Evolutionary conservation across 2,888 invertebrate genomes (phyloP).

Genomic region (Epinotia nisella): DNA sequence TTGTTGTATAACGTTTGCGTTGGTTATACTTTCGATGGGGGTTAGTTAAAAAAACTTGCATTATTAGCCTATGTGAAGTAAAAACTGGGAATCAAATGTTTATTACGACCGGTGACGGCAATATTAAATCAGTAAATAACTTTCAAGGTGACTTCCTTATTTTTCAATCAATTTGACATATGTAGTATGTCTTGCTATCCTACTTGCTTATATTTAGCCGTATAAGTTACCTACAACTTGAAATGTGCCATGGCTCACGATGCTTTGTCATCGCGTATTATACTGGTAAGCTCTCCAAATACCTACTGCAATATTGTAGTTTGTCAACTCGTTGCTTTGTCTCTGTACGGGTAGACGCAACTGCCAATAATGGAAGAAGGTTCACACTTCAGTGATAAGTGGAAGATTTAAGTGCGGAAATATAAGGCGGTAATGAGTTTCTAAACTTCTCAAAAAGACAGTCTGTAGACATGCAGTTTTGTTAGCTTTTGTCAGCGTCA

Average conservation of each 20-base stretch:
- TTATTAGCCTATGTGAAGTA: no score
- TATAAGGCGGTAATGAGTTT: background rate
- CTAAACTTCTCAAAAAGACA: background rate
- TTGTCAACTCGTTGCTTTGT: slow-evolving; percentile 52
- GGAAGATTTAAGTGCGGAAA: background rate
- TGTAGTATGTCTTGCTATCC: slow-evolving; percentile 14
- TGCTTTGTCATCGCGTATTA: slow-evolving; percentile 61
- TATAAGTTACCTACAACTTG: slow-evolving; percentile 53
- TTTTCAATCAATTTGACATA: slow-evolving; percentile 30
- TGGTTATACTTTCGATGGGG: no score
- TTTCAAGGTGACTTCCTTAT: slow-evolving; percentile 4
- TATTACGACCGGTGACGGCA: background rate
- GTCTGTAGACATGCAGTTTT: background rate
- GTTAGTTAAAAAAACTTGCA: no score
- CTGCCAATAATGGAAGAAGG: slow-evolving; percentile 40
- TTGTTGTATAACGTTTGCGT: no score
- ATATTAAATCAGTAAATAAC: background rate
- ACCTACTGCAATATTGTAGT: slow-evolving; percentile 54
- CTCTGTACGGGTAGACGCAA: slow-evolving; percentile 49
- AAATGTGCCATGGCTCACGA: slow-evolving; percentile 53
- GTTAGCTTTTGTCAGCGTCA: background rate
- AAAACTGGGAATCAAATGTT: no score
- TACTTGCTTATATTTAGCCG: slow-evolving; percentile 44
- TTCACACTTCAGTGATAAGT: slow-evolving; percentile 10
- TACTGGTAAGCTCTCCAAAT: slow-evolving; percentile 59